phyloP scores from a whole-genome alignment of 2,888 invertebrate species.

The Noctua comes region DNA sequence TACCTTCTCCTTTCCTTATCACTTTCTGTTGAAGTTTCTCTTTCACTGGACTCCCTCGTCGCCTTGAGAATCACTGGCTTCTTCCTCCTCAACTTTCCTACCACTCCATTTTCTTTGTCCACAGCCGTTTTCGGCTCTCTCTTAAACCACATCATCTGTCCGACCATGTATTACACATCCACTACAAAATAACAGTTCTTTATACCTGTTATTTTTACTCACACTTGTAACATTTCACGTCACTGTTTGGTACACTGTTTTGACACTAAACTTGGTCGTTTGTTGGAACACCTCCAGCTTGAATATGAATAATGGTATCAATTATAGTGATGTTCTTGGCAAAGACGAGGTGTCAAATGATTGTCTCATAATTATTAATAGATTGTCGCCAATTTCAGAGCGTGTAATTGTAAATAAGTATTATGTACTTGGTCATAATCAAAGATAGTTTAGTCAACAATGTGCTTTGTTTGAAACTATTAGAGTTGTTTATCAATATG shows the following conservation, averaged over 20 bases:
- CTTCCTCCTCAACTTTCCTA: slow-evolving; percentile 83
- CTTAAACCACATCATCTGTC: slow-evolving; percentile 88
- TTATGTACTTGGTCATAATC: slow-evolving; percentile 18
- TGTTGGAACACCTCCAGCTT: slow-evolving; percentile 64
- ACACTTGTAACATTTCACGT: slow-evolving; percentile 52
- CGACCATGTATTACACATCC: slow-evolving; percentile 64
- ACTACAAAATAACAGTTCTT: slow-evolving; percentile 45
- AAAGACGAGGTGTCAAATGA: slow-evolving; percentile 41
- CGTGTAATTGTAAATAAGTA: slow-evolving; percentile 51
- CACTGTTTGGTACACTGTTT: slow-evolving; percentile 49
- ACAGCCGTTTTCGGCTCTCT: slow-evolving; percentile 84
- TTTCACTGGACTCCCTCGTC: slow-evolving; percentile 86
- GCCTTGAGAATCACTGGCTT: slow-evolving; percentile 83
- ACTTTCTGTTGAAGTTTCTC: slow-evolving; percentile 87
- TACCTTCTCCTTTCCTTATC: slow-evolving; percentile 86
- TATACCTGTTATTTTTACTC: slow-evolving; percentile 48
- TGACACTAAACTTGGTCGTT: slow-evolving; percentile 45
- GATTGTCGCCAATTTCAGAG: slow-evolving; percentile 63
- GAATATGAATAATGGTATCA: slow-evolving; percentile 62
- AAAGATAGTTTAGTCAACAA: slow-evolving; percentile 53
- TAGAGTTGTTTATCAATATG: slow-evolving; percentile 53
- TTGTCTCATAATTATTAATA: slow-evolving; percentile 52
- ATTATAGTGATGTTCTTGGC: slow-evolving; percentile 70
- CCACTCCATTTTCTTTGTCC: slow-evolving; percentile 84
- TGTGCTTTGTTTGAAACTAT: slow-evolving; percentile 39